Evolutionary conservation across 2,113 vertebrate species (phyloP), one percentile per base, ranked within the genome.

Genomic region (Balaeniceps rex): DNA sequence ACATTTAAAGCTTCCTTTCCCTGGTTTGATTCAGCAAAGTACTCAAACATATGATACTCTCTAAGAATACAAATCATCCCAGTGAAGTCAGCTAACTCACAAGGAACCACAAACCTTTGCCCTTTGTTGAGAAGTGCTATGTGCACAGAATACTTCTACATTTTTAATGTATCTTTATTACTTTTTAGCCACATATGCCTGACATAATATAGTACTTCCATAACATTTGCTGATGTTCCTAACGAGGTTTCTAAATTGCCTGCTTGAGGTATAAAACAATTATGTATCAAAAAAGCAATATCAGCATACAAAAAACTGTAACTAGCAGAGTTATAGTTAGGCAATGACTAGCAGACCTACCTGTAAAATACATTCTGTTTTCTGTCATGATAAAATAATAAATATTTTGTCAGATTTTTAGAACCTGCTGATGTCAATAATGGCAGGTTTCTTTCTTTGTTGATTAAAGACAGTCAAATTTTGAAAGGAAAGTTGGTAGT

Each of bases 381-480:
- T 63, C 25, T 90, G 14, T 40, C 2, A 1, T n/a, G 46, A 55
- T 40, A 55, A 80, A 80, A 36, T 36, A 82, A 63, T 34, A 64
- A 79, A 58, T 6, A 28, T 24, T 79, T 70, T 66, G 28, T 47
- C 17, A 18, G 21, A 81, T 68, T 89, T 86, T 90, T 84, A 71
- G 47, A 70, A 63, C 46, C 60, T 94, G 38, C 31, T 82, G 34
- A 28, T 88, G 31, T 57, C 44, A 87, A 28, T 64, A 87, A 52
- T 65, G 29, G 24, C 15, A 68, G 19, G 6, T 68, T 81, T 81
- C 7, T 77, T 69, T 86, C 52, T 96, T 95, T 83, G 69, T 58
- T 85, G 44, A 60, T 93, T 94, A 94, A 96, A 98, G 91, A 81
- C 33, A 84, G 51, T 58, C 77, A 94, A 44, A 95, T 94, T 97